These are phyloP conservation scores for Phenganax stokvisi DNA, from an alignment of 92 coral and sea anemone genomes.

Conservation along the genomic window DNA sequence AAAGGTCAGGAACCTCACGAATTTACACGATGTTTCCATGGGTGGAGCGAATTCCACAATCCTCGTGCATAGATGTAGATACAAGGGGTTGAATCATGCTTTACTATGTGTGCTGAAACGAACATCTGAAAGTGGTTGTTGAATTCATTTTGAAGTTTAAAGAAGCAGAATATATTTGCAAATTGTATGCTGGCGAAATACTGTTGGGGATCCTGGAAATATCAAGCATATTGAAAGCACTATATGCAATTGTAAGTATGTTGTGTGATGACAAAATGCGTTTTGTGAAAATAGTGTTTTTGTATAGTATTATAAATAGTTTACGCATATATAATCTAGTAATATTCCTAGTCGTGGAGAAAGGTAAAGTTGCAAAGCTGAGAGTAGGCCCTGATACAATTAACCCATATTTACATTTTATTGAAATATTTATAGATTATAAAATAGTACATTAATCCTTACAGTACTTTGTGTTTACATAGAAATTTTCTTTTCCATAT, in stretches of 20 bases:
- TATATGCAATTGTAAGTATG: background rate
- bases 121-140: background rate
- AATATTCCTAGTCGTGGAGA: no score
- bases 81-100: background rate
- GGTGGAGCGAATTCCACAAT: slow-evolving; percentile 83
- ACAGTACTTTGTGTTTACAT: no score
- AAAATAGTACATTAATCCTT: no score
- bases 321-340: no score
- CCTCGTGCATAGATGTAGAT: slow-evolving; percentile 44
- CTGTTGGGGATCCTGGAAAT: no score
- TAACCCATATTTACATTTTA: no score
- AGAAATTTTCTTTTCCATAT: no score
- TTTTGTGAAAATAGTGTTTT: background rate
- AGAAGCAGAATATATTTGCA: background rate
- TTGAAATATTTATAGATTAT: no score
- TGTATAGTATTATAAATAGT: background rate
- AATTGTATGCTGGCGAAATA: no score
- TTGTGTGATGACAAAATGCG: background rate
- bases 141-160: background rate
- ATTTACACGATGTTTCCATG: slow-evolving; percentile 89
- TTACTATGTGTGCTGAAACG: background rate
- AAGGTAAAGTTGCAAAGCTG: no score
- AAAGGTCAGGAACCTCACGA: slow-evolving; percentile 71
- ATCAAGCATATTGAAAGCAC: background rate
- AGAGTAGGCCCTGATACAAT: no score